Evolutionary conservation across 2,888 invertebrate genomes (phyloP).

Genomic region (Clostera curtula): DNA sequence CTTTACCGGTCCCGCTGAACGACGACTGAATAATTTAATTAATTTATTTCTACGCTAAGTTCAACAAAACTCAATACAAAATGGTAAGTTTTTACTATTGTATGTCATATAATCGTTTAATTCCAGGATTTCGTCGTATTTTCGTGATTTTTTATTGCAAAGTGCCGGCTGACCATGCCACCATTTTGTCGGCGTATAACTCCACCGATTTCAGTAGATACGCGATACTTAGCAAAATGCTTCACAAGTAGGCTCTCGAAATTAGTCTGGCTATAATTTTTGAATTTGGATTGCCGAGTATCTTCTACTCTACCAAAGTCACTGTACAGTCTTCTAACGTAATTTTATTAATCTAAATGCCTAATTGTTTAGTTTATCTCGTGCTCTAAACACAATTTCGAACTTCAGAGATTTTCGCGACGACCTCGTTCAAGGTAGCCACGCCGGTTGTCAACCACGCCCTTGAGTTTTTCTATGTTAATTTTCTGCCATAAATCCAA

Average conservation of each 20-base stretch:
- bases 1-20: constrained; percentile 79
- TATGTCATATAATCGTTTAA: constrained; percentile 12
- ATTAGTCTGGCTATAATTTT: too few species aligned
- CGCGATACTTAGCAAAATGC: too few species aligned
- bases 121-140: constrained; percentile 6
- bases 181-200: constrained; percentile 58
- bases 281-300: too few species aligned
- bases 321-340: constrained; percentile 13
- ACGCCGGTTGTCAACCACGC: constrained; percentile 20
- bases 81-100: constrained; percentile 54
- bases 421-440: constrained; percentile 24
- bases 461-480: constrained; percentile 6
- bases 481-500: too few species aligned
- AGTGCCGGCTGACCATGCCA: constrained; percentile 48
- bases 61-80: constrained; percentile 63
- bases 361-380: constrained; percentile 20
- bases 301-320: too few species aligned
- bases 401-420: constrained; percentile 2
- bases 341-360: constrained; percentile 10
- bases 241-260: too few species aligned
- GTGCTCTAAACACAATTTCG: too few species aligned
- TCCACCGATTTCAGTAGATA: constrained; percentile 20
- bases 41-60: constrained; percentile 66
- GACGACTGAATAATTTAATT: constrained; percentile 60
- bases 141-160: constrained; percentile 11